Conservation (phyloP, 2,888 invertebrate species). For the Megalurothrips usitatus region DNA sequence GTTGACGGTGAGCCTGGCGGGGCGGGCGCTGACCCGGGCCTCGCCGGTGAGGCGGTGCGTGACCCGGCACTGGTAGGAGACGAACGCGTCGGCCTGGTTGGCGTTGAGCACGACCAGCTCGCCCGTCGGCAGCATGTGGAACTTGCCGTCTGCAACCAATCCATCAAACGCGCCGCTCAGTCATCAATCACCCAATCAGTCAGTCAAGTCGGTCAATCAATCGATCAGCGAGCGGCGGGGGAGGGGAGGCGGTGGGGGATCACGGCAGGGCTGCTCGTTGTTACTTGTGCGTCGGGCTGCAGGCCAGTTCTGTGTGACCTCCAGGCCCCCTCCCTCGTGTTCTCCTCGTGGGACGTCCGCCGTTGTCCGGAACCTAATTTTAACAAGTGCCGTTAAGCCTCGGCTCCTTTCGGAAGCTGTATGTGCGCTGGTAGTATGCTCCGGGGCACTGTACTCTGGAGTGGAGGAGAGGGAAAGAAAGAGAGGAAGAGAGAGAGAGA, state of each 20-base stretch:
- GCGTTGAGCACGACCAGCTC: conserved; percentile 49
- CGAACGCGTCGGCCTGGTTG: conserved; percentile 46
- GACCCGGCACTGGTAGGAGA: conserved; percentile 48
- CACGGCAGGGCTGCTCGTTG: too few species aligned
- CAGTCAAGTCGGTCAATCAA: too few species aligned
- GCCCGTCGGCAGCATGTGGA: conserved; percentile 50
- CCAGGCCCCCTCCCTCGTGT: too few species aligned
- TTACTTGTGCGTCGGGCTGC: too few species aligned
- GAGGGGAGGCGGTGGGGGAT: conserved; percentile 28
- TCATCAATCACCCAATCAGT: not conserved
- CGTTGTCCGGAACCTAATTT: too few species aligned
- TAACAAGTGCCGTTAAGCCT: too few species aligned
- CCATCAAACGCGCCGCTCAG: not conserved
- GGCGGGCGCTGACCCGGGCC: conserved; percentile 47
- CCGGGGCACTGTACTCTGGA: not conserved
- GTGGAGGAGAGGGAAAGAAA: conserved; percentile 30
- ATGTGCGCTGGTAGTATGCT: too few species aligned
- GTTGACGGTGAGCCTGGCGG: conserved; percentile 47
- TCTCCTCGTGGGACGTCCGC: too few species aligned
- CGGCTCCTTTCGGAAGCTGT: too few species aligned
- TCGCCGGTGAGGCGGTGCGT: conserved; percentile 49
- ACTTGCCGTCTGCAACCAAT: conserved; percentile 46
- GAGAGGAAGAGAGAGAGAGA: conserved; percentile 33
- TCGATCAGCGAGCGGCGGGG: not conserved
- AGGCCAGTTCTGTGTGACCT: too few species aligned